A percentile compares a stretch with the other conserved stretches of the same genome.
These are phyloP conservation scores for Lacanobia oleracea DNA, from an alignment of 2,888 invertebrate species.

Conservation along the genomic window DNA sequence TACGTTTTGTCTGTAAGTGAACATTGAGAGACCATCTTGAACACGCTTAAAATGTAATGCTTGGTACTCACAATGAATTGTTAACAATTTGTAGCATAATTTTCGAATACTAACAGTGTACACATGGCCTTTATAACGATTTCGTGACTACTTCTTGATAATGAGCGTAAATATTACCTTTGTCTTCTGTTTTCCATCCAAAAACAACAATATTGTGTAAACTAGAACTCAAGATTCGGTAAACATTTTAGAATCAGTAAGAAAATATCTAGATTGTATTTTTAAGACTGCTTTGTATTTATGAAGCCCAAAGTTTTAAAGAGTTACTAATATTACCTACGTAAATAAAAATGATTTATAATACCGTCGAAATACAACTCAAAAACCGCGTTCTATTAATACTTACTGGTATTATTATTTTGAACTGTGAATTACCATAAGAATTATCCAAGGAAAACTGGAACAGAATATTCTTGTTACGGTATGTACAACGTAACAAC, in stretches of 20 bases:
- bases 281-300: no score
- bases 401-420: no score
- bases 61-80: background rate
- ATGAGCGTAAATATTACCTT: constrained; percentile 1
- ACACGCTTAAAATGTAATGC: constrained; percentile 1
- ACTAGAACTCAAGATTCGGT: background rate
- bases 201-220: constrained; percentile 4
- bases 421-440: no score
- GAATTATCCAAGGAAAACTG: no score
- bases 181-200: constrained; percentile 19
- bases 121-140: background rate
- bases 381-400: no score
- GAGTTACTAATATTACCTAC: no score
- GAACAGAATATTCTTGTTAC: no score
- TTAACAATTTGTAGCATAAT: constrained; percentile 10
- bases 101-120: constrained; percentile 1
- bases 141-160: background rate
- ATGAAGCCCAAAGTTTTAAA: no score
- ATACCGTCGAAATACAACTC: no score
- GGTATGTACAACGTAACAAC: no score
- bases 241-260: background rate
- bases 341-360: no score
- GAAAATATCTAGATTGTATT: no score
- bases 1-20: constrained; percentile 10
- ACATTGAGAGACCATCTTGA: constrained; percentile 18